phyloP scores from a whole-genome alignment of 2,113 vertebrate genomes.

The Nycticryphes semicollaris region DNA sequence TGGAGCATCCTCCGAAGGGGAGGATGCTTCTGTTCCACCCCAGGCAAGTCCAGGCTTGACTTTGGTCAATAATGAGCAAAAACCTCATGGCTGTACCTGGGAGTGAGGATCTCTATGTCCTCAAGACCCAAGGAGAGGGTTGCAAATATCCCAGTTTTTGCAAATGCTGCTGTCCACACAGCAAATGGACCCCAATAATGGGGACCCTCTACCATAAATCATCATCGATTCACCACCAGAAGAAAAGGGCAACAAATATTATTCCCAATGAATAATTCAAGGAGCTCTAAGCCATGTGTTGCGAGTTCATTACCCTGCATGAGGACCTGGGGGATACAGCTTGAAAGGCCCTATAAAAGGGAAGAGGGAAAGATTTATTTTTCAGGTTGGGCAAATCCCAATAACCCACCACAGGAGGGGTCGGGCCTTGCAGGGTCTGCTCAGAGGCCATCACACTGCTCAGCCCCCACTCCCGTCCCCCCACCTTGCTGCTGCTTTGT shows the following conservation, averaged over 20 bases:
- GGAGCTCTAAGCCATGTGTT: not conserved
- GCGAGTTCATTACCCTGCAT: slow-evolving; percentile 51
- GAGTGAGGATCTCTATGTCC: not conserved
- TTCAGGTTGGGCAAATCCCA: not conserved
- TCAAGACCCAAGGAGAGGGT: accelerated
- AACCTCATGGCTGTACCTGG: not conserved
- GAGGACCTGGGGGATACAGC: slow-evolving; percentile 57
- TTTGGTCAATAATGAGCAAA: accelerated
- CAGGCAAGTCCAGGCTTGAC: not conserved
- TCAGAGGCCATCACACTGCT: not conserved
- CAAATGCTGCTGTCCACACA: not conserved
- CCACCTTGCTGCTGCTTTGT: not conserved
- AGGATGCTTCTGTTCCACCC: not conserved
- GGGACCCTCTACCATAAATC: not conserved
- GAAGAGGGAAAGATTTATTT: slow-evolving; percentile 45
- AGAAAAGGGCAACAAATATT: slow-evolving; percentile 64
- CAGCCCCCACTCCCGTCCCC: not conserved
- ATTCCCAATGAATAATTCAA: slow-evolving; percentile 65
- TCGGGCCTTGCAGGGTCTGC: not conserved
- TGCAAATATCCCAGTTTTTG: not conserved
- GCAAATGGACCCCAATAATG: accelerated
- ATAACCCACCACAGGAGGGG: not conserved
- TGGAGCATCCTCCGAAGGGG: not conserved
- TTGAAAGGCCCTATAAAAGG: slow-evolving; percentile 43
- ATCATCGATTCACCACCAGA: slow-evolving; percentile 31